Percentiles rank a stretch among this genome's conserved stretches.
These are phyloP conservation scores for Cariama cristata DNA, from an alignment of 2,113 vertebrate genomes.

Conservation along the genomic window DNA sequence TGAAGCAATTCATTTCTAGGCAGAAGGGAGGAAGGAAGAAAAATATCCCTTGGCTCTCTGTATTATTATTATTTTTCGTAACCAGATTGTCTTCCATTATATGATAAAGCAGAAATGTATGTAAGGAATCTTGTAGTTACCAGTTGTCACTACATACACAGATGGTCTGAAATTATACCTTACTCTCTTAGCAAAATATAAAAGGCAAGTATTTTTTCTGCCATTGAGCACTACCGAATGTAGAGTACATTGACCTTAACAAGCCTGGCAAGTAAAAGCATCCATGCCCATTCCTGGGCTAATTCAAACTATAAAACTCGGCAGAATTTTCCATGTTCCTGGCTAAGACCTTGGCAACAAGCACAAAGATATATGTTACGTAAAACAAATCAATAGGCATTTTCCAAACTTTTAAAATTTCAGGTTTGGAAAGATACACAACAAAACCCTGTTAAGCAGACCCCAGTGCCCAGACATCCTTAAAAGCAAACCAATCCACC, in stretches of 20 bases:
- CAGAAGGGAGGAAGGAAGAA: neutral
- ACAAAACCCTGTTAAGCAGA: neutral
- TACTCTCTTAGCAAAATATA: neutral
- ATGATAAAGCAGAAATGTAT: neutral
- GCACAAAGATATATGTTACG: rapidly evolving
- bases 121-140: neutral
- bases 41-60: neutral
- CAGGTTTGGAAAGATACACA: neutral
- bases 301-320: neutral
- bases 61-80: neutral
- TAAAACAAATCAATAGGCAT: neutral
- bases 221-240: neutral
- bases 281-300: neutral
- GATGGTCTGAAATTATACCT: neutral
- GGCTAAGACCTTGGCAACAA: neutral
- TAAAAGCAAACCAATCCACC: neutral
- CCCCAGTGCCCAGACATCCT: neutral
- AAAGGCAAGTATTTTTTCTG: neutral
- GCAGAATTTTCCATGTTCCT: neutral
- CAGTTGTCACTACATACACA: neutral
- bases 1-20: neutral
- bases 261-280: neutral
- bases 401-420: neutral
- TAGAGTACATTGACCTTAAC: neutral
- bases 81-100: neutral